Evolutionary conservation across 2,113 vertebrate species (phyloP).

Genomic region (Suricata suricatta): DNA sequence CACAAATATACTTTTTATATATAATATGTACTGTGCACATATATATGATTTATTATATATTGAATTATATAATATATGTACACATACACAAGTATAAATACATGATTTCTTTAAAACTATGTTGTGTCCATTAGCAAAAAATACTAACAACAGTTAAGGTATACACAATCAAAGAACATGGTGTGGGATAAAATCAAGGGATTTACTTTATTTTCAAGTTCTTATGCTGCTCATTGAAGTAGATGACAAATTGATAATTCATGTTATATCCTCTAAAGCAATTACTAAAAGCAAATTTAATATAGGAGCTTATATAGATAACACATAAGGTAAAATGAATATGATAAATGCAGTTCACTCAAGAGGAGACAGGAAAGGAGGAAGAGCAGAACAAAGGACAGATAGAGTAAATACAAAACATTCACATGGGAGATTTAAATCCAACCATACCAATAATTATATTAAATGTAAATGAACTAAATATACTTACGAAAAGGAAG

Average conservation of each 20-base stretch:
- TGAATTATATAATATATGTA: not conserved
- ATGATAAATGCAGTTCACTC: not conserved
- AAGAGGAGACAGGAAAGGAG: not conserved
- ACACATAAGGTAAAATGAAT: not conserved
- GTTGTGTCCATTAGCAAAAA: not conserved
- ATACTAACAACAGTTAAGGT: not conserved
- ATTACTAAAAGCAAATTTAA: conserved; percentile 26
- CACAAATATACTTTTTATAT: not conserved
- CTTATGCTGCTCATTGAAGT: not conserved
- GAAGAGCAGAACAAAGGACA: not conserved
- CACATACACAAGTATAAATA: not conserved
- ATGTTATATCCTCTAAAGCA: not conserved
- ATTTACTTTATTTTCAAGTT: conserved; percentile 10
- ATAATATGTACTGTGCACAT: not conserved
- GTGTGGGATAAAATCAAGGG: not conserved
- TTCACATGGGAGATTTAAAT: not conserved
- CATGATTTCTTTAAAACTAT: not conserved
- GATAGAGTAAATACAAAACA: conserved; percentile 1
- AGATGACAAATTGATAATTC: conserved; percentile 13
- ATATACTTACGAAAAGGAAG: not conserved
- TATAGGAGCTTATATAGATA: not conserved
- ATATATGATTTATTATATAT: not conserved
- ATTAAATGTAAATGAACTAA: conserved; percentile 43
- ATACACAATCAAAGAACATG: conserved; percentile 11
- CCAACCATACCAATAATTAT: not conserved